Evolutionary conservation across 1,140 invertebrate species (phyloP).

Genomic region (Micrasema minimum): DNA sequence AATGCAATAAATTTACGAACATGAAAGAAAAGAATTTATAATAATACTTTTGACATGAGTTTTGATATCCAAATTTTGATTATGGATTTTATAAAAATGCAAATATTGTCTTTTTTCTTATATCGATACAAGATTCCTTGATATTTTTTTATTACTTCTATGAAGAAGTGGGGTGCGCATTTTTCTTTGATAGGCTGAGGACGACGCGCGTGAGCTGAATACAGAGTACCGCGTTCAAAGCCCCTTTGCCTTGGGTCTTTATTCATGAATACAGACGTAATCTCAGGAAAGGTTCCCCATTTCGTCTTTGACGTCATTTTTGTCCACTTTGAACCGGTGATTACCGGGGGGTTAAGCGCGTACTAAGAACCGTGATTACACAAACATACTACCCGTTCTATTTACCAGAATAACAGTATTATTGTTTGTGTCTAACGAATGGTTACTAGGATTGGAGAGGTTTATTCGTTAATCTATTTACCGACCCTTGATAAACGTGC

Average conservation of each 20-base stretch:
- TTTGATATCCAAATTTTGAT: slow-evolving; percentile 25
- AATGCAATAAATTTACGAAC: too few species aligned
- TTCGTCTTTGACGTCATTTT: slow-evolving; percentile 48
- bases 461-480: too few species aligned
- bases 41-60: slow-evolving; percentile 1
- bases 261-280: slow-evolving; percentile 50
- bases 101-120: slow-evolving; percentile 11
- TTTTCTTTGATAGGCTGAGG: slow-evolving; percentile 45
- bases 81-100: slow-evolving; percentile 27
- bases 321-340: slow-evolving; percentile 51
- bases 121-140: slow-evolving; percentile 21
- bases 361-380: slow-evolving; percentile 2
- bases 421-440: too few species aligned
- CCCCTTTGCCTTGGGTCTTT: slow-evolving; percentile 39
- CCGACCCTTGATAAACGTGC: too few species aligned
- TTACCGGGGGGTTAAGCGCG: slow-evolving; percentile 42
- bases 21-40: too few species aligned
- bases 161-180: slow-evolving; percentile 31
- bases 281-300: slow-evolving; percentile 45
- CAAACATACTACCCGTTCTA: too few species aligned
- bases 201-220: slow-evolving; percentile 47
- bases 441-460: too few species aligned
- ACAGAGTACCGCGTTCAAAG: slow-evolving; percentile 27
- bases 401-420: too few species aligned
- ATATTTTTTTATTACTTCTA: slow-evolving; percentile 25